These are phyloP conservation scores for Cotesia glomerata DNA, from an alignment of 1,140 invertebrate species.

Conservation along the genomic window DNA sequence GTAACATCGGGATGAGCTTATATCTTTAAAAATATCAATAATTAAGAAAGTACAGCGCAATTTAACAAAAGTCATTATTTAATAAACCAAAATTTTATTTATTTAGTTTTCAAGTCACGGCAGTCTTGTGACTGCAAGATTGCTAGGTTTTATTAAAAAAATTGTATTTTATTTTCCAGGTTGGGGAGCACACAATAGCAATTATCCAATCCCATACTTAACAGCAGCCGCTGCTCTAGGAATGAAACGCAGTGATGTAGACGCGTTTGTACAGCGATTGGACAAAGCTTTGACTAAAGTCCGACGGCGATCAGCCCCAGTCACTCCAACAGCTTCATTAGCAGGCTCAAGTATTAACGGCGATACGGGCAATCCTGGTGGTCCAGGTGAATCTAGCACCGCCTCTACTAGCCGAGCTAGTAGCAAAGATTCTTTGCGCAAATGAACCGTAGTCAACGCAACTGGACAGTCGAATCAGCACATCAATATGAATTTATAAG, in stretches of 20 bases:
- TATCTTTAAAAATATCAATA: too few species aligned
- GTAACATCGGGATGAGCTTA: too few species aligned
- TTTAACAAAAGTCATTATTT: too few species aligned
- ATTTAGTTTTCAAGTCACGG: too few species aligned
- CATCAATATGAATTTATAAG: constrained; percentile 54
- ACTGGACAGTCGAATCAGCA: constrained; percentile 60
- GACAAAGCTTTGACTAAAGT: constrained; percentile 67
- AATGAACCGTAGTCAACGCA: constrained; percentile 64
- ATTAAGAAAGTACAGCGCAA: too few species aligned
- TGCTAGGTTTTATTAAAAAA: too few species aligned
- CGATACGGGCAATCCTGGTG: constrained; percentile 52
- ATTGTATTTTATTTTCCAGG: constrained; percentile 50
- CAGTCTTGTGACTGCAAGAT: too few species aligned
- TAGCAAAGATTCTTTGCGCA: constrained; percentile 66
- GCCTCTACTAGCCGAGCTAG: constrained; percentile 65
- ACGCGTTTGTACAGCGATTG: constrained; percentile 71
- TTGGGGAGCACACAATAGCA: constrained; percentile 74
- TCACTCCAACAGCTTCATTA: constrained; percentile 62
- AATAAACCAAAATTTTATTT: too few species aligned
- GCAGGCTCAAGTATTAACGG: constrained; percentile 59
- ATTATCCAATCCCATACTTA: constrained; percentile 71
- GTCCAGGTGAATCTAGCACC: constrained; percentile 59
- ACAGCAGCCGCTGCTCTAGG: constrained; percentile 77
- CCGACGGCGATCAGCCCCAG: constrained; percentile 62
- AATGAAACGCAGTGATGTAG: constrained; percentile 72